Percentiles rank a stretch among this genome's conserved stretches.
phyloP scores from a whole-genome alignment of 2,888 invertebrate genomes.

The Nasonovia ribisnigri region DNA sequence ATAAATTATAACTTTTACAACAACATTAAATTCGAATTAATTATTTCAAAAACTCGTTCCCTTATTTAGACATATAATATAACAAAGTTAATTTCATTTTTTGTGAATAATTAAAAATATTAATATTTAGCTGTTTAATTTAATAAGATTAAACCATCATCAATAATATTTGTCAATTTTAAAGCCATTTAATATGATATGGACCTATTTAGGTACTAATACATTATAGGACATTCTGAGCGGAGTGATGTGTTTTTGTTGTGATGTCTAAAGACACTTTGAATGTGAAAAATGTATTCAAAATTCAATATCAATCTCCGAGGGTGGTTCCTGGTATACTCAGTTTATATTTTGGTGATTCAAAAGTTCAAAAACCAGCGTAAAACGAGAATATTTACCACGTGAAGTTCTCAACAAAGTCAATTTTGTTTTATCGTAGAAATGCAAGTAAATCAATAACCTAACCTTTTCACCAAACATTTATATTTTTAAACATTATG shows the following conservation, averaged over 20 bases:
- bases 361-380: too few relatives aligned
- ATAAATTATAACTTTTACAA: conserved; percentile 52
- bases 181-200: neutral
- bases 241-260: neutral
- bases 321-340: too few relatives aligned
- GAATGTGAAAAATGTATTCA: too few relatives aligned
- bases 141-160: neutral
- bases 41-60: conserved; percentile 15
- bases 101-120: neutral
- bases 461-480: too few relatives aligned
- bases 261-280: neutral
- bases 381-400: too few relatives aligned
- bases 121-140: neutral
- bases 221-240: neutral
- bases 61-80: neutral
- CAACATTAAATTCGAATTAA: conserved; percentile 37
- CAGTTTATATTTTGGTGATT: too few relatives aligned
- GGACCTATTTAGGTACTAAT: neutral
- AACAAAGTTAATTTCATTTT: conserved; percentile 7
- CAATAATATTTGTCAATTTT: neutral
- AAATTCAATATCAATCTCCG: too few relatives aligned
- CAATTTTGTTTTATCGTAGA: too few relatives aligned
- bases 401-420: too few relatives aligned
- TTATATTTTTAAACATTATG: too few relatives aligned
- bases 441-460: too few relatives aligned